Evolutionary conservation across 2,113 vertebrate genomes (phyloP).

Genomic region (Takifugu bimaculatus): DNA sequence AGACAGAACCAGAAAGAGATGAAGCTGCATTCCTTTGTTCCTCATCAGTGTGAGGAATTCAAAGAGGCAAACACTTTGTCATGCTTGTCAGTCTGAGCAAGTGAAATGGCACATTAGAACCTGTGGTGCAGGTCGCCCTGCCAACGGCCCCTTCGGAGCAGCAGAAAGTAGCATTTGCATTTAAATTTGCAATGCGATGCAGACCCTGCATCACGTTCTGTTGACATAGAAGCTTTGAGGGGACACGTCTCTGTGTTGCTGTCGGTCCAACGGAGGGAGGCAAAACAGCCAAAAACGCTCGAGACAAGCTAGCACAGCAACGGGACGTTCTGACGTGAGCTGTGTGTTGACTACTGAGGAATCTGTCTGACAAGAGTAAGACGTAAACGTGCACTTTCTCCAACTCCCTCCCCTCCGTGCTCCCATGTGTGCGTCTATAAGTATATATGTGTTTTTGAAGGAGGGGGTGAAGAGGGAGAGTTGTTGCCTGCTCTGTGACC

Average conservation of each 20-base stretch:
- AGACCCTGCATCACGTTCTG: not conserved
- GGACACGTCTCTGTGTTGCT: not conserved
- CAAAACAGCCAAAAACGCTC: not conserved
- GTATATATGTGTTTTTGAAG: conserved; percentile 6
- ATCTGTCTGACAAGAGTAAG: too few relatives aligned
- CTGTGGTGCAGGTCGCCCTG: conserved; percentile 25
- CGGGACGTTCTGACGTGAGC: too few relatives aligned
- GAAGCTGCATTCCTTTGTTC: conserved; percentile 42
- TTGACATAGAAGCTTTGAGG: not conserved
- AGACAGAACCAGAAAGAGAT: conserved; percentile 28
- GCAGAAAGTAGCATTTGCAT: not conserved
- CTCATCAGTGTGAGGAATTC: conserved; percentile 21
- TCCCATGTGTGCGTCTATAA: conserved; percentile 6
- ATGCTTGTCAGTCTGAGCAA: conserved; percentile 10
- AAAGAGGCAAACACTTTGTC: conserved; percentile 5
- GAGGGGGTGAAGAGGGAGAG: conserved; percentile 40
- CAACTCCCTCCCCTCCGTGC: not conserved
- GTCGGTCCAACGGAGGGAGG: not conserved
- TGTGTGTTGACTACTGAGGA: not conserved
- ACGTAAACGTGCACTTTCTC: not conserved
- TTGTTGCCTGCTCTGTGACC: conserved; percentile 73
- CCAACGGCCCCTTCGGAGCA: not conserved
- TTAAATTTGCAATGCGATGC: conserved; percentile 3
- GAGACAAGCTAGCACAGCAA: not conserved
- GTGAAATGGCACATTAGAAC: conserved; percentile 21